Evolutionary conservation across 2,888 invertebrate species (phyloP).

Genomic region (Spisula solida): DNA sequence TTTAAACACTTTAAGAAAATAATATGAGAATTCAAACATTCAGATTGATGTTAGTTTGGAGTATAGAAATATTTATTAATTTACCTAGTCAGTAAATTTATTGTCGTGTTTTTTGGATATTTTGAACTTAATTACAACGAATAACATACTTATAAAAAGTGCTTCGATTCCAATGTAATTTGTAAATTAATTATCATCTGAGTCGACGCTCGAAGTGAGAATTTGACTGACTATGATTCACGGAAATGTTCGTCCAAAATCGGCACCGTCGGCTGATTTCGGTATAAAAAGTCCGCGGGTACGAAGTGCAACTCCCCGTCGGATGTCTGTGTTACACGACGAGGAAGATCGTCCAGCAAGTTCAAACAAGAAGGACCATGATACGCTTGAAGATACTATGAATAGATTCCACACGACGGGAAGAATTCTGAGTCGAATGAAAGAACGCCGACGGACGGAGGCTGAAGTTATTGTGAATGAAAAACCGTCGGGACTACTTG

Average conservation of each 20-base stretch:
- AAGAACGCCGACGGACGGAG: conserved; percentile 65
- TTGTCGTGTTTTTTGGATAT: not conserved
- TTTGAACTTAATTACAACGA: not conserved
- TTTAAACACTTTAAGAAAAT: not conserved
- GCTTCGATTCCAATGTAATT: not conserved
- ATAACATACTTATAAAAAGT: not conserved
- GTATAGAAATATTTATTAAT: not conserved
- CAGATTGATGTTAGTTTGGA: not conserved
- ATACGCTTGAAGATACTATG: conserved; percentile 55
- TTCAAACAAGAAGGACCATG: not conserved
- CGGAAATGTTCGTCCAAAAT: conserved; percentile 29
- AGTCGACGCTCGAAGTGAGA: not conserved
- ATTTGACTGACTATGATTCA: not conserved
- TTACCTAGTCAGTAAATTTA: not conserved
- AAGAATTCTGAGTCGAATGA: conserved; percentile 52
- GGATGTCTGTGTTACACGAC: not conserved
- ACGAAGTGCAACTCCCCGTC: conserved; percentile 19
- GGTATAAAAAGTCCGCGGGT: not conserved
- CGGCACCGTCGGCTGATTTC: conserved; percentile 47
- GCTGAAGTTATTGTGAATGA: conserved; percentile 58
- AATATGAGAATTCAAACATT: not conserved
- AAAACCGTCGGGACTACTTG: conserved; percentile 61
- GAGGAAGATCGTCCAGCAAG: not conserved
- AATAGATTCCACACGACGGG: conserved; percentile 62
- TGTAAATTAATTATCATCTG: not conserved